phyloP scores from a whole-genome alignment of 2,888 invertebrate genomes.

The Heliconius charithonia region DNA sequence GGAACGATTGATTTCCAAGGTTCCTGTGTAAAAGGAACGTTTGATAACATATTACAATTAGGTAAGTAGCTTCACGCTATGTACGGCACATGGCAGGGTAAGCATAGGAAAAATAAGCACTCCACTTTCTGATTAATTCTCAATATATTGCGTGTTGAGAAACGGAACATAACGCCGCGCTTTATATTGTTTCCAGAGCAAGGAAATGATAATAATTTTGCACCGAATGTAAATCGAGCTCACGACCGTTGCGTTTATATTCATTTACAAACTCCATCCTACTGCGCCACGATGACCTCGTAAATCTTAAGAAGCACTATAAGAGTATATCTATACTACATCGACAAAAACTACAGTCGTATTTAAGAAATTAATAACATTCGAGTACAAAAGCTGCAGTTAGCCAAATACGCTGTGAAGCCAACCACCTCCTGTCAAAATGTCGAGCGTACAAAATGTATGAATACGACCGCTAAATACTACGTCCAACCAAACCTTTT shows the following conservation, averaged over 20 bases:
- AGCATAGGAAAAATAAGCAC: too few relatives aligned
- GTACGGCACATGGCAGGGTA: too few relatives aligned
- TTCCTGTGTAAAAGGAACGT: background rate
- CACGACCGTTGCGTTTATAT: background rate
- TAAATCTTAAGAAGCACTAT: too few relatives aligned
- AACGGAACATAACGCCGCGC: too few relatives aligned
- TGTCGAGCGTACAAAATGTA: constrained; percentile 13
- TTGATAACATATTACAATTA: background rate
- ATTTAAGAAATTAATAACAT: background rate
- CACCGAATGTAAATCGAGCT: too few relatives aligned
- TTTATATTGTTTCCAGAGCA: too few relatives aligned
- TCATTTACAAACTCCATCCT: background rate
- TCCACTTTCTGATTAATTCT: too few relatives aligned
- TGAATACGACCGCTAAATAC: constrained; percentile 3
- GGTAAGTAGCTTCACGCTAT: background rate
- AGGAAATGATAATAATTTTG: too few relatives aligned
- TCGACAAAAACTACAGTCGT: background rate
- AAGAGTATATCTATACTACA: background rate
- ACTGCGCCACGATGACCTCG: too few relatives aligned
- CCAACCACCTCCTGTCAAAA: constrained; percentile 5
- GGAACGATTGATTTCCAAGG: background rate
- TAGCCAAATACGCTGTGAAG: background rate
- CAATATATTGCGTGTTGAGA: too few relatives aligned
- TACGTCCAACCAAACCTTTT: background rate
- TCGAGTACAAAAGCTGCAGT: background rate